A percentile compares a stretch with the other conserved stretches of the same genome.
Conservation (phyloP, 2,113 vertebrate species). For the Labeo rohita region DNA sequence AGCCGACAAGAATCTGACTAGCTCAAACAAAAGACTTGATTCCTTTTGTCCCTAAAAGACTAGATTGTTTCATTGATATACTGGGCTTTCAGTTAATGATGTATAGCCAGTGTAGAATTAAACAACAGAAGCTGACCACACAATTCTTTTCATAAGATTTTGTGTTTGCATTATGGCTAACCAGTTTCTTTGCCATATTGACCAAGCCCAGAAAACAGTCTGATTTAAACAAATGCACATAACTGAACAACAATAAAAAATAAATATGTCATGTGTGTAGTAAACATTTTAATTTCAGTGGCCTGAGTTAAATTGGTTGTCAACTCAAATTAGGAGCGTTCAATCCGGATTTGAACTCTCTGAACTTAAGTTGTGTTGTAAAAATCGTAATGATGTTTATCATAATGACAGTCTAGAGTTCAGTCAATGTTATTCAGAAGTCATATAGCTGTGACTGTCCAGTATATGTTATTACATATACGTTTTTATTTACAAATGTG, state of each 20-base stretch:
- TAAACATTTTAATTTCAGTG: neutral
- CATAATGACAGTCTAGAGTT: neutral
- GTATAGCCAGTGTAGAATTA: neutral
- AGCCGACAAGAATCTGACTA: slow-evolving; percentile 49
- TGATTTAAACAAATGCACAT: neutral
- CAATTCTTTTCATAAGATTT: neutral
- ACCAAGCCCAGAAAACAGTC: slow-evolving; percentile 20
- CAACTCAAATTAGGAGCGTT: neutral
- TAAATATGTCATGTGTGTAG: neutral
- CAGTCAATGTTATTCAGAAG: neutral
- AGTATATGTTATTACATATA: neutral
- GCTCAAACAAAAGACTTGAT: slow-evolving; percentile 38
- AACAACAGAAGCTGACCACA: neutral
- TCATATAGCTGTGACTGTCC: neutral
- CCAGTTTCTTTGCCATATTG: slow-evolving; percentile 19
- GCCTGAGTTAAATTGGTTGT: neutral
- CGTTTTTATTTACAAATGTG: neutral
- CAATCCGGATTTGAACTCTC: neutral
- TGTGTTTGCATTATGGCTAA: slow-evolving; percentile 20
- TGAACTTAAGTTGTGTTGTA: neutral
- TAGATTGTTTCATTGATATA: neutral
- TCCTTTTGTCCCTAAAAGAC: neutral
- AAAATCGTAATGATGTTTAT: neutral
- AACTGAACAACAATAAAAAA: neutral
- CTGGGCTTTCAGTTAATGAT: neutral